These are phyloP conservation scores for Zaprionus inermis DNA, from an alignment of 1,140 invertebrate species.

Conservation along the genomic window DNA sequence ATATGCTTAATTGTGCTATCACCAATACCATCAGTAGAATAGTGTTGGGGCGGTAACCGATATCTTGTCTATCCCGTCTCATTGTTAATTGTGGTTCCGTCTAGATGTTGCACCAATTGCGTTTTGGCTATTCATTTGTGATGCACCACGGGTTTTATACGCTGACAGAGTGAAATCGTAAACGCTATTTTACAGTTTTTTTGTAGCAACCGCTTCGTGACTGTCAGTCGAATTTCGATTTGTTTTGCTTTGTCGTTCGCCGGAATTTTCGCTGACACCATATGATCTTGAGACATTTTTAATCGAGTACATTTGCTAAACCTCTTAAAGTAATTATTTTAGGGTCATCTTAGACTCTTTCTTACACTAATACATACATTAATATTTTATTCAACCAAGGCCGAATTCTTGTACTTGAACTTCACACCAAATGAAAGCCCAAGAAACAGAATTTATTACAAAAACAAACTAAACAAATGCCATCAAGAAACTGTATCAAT, in stretches of 20 bases:
- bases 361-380: slow-evolving; percentile 22
- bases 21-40: slow-evolving; percentile 52
- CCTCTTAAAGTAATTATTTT: slow-evolving; percentile 35
- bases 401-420: slow-evolving; percentile 69
- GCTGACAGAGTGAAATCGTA: slow-evolving; percentile 75
- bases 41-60: slow-evolving; percentile 20
- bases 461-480: slow-evolving; percentile 61
- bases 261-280: slow-evolving; percentile 71
- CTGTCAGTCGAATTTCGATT: slow-evolving; percentile 66
- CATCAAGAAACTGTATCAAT: slow-evolving; percentile 11
- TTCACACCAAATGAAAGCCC: slow-evolving; percentile 30
- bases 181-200: slow-evolving; percentile 45
- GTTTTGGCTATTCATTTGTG: slow-evolving; percentile 46
- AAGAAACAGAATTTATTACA: slow-evolving; percentile 60
- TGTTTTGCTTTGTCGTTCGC: slow-evolving; percentile 51
- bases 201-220: slow-evolving; percentile 60
- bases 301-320: slow-evolving; percentile 49
- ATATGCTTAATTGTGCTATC: slow-evolving; percentile 35
- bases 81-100: slow-evolving; percentile 38
- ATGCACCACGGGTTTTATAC: slow-evolving; percentile 59
- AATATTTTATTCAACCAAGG: slow-evolving; percentile 43
- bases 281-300: slow-evolving; percentile 77
- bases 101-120: slow-evolving; percentile 34
- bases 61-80: slow-evolving; percentile 43
- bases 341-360: slow-evolving; percentile 55